Evolutionary conservation across 2,113 vertebrate species (phyloP), one percentile per base, ranked within the genome.

Genomic region (Astatotilapia flaviijosephi): DNA sequence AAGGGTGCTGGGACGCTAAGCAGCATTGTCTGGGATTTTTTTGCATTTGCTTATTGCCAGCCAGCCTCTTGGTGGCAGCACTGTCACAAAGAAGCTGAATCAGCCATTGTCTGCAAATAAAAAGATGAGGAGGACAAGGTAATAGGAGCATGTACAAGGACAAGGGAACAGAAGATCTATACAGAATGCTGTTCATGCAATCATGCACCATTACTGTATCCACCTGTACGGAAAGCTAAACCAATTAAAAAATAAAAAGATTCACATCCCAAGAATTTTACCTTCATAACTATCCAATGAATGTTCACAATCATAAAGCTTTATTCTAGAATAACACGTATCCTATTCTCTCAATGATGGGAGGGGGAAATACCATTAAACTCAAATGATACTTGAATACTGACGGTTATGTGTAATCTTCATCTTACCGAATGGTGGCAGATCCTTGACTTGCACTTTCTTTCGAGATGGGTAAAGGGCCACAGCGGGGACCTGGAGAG

Each of bases 401-500:
- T 28, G 13, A 4, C 0, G 1, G 2, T 73, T n/a, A 14, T 19
- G 5, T 5, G 13, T 13, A 1, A 68, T 79, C 6, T 70, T 28
- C 13, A 4, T 47, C 97, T 96, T 96, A 99, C 99, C 98, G 1
- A 99, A 99, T 2, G 98, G 98, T 0, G 99, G 98, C 49, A 99
- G 97, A 80, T 99, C 99, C 94, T 99, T 99, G 53, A 98, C 97
- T 0, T 98, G 98, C 26, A 99, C 98, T 92, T 98, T 99, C 97
- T 99, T 99, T 28, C 98, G 96, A 14, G 98, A 98, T 3, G 98
- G 98, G 91, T 99, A 97, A 3, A 99, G 97, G 82, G 98, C 97
- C 73, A 99, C 98, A 0, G 98, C 96, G 0, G 99, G 98, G n/a
- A 99, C 98, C 94, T 99, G 98, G 35, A 99, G 88, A 1, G 96